Evolutionary conservation across 1,140 invertebrate species (phyloP), one percentile per base, ranked within the genome.

Genomic region (Bombus impatiens): DNA sequence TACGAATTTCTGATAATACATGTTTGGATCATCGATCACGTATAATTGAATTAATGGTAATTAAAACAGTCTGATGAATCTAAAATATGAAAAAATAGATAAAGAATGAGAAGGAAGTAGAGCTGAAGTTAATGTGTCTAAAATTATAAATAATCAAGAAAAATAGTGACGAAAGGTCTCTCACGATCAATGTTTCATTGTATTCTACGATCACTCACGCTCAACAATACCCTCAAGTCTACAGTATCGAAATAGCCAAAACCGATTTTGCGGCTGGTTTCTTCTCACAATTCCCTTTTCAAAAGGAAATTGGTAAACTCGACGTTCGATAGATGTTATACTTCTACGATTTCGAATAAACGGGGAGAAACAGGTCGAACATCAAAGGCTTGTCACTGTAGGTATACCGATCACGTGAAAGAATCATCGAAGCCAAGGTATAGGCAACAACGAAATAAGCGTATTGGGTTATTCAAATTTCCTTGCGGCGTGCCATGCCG

Each of bases 391-490:
- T 53, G 53, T 62, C 53, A 44, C 37, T 12, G 25, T n/a, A n/a
- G 37, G 25, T 62, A 37, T 79, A 62, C 10, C 65, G 4, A 28
- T 28, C 40, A 59, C 37, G n/a, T 3, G 62, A 80, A 79, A 72
- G 77, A 84, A 84, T 84, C 77, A 40, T 70, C 53, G 83, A 62
- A 59, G 40, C 35, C 53, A 42, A 72, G n/a, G 37, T 72, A 72
- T 62, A 62, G 40, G 53, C 77, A 59, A 80, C 53, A 71, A 82
- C 78, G 68, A 74, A 90, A 87, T 57, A 79, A 68, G 67, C 75
- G 80, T 89, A 87, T 87, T 87, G 57, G 82, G 47, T 88, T 90
- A 88, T 87, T 89, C 86, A 87, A 88, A 84, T 90, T 87, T 89
- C 76, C 88, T 89, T 83, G 78, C 57, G 67, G 65, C 86, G 59